Conservation (phyloP, 2,888 invertebrate genomes). For the Sussaba pulchella region DNA sequence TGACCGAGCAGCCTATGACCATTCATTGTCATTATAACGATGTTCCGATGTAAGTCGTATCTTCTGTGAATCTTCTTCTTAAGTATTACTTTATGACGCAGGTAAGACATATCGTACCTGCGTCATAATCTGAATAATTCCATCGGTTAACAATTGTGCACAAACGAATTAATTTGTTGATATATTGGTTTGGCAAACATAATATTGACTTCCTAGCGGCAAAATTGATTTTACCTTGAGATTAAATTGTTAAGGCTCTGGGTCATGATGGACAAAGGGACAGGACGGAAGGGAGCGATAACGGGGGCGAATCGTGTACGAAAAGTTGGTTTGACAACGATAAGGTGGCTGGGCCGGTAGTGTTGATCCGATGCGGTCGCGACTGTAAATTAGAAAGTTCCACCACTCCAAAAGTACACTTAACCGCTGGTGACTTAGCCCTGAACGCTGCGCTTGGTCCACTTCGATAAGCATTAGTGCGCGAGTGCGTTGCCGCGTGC, state of each 20-base stretch:
- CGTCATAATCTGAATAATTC: neutral
- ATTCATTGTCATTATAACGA: neutral
- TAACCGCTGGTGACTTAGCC: constrained; percentile 38
- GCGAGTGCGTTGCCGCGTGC: too few relatives aligned
- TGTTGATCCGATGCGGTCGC: neutral
- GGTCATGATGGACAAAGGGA: too few relatives aligned
- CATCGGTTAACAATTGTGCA: constrained; percentile 2
- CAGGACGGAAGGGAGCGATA: constrained; percentile 9
- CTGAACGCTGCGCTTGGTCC: constrained; percentile 59
- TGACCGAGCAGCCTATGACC: neutral
- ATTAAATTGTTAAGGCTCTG: too few relatives aligned
- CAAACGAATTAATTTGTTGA: too few relatives aligned
- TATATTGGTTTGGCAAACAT: too few relatives aligned
- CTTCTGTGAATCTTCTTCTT: too few relatives aligned
- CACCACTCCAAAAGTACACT: constrained; percentile 47
- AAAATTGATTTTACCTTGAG: too few relatives aligned
- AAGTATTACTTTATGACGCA: too few relatives aligned
- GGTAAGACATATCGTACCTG: too few relatives aligned
- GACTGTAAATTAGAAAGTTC: constrained; percentile 50
- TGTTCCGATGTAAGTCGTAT: too few relatives aligned
- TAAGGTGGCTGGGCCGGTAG: neutral
- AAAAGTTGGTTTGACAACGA: constrained; percentile 29
- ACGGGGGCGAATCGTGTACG: constrained; percentile 15
- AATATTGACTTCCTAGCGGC: too few relatives aligned
- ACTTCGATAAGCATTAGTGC: constrained; percentile 40